Evolutionary conservation across 2,888 invertebrate genomes (phyloP), one percentile per base, ranked within the genome.

Genomic region (Spisula subtruncata): DNA sequence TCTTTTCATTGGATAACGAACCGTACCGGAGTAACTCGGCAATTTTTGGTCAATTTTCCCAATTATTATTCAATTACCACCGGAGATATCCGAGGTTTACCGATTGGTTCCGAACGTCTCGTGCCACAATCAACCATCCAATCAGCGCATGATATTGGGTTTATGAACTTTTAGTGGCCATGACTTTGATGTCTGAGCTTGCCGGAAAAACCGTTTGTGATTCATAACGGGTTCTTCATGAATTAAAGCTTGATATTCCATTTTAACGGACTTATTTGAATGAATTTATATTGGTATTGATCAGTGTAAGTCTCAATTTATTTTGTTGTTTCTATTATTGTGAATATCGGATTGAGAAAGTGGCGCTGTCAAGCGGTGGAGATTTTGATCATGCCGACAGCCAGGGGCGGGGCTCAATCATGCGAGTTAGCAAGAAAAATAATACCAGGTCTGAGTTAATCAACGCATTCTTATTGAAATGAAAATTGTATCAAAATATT

Each of bases 141-240:
- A 75, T 35, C 8, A 12, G 16, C 35, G 75, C 75, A 25, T 75
- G 75, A 75, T 75, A 18, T 16, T 32, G 75, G 60, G 51, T 16
- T 51, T 25, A 66, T 66, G 60, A 66, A 66, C 60, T 75, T 35
- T 75, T 75, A n/a, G n/a, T n/a, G 32, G 75, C 75, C 75, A 32
- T 75, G 75, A 75, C 75, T 35, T 75, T 75, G 32, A 75, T 75
- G 75, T 10, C 35, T 35, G 18, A 32, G 75, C 32, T 35, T 18
- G 75, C 29, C 75, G 75, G 35, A 75, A 75, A 75, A 75, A 32
- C 32, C 4, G 32, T 75, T 35, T 25, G 75, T 75, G 75, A 35
- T 35, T 35, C 8, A 35, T 35, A n/a, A 25, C 25, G 32, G 18
- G 35, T 75, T 2, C 5, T 75, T 14, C 41, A 41, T 35, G 18